A percentile compares a stretch with the other conserved stretches of the same genome.
Evolutionary conservation across 2,888 invertebrate genomes (phyloP).

Genomic region (Scaptomyza reducta): DNA sequence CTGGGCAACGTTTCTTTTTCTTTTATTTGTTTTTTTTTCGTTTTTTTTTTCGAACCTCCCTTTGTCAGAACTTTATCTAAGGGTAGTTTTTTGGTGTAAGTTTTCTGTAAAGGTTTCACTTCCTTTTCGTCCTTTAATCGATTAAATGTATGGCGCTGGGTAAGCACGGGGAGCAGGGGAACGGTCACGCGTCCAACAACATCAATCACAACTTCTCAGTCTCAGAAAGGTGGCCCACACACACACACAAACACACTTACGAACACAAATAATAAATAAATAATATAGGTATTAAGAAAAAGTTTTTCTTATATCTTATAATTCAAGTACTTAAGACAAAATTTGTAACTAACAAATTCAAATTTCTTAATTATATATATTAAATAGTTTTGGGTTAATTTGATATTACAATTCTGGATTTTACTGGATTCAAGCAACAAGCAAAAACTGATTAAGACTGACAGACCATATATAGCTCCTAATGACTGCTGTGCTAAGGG

Average conservation of each 20-base stretch:
- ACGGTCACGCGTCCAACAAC: constrained; percentile 44
- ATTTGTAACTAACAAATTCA: background rate
- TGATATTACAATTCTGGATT: background rate
- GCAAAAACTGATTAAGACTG: no score
- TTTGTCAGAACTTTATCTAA: constrained; percentile 41
- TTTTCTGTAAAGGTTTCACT: constrained; percentile 45
- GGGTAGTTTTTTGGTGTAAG: constrained; percentile 58
- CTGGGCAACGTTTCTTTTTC: constrained; percentile 57
- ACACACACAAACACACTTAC: constrained; percentile 16
- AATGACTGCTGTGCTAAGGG: no score
- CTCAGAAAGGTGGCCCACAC: constrained; percentile 32
- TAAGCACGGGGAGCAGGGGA: no score
- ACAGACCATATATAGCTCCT: no score
- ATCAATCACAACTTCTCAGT: constrained; percentile 56
- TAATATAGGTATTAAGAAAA: background rate
- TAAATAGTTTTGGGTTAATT: background rate
- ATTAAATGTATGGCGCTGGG: constrained; percentile 35
- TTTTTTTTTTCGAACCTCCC: constrained; percentile 23
- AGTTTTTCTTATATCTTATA: background rate
- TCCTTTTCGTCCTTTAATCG: constrained; percentile 49
- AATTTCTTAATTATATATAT: no score
- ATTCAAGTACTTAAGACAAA: background rate
- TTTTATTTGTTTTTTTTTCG: constrained; percentile 46
- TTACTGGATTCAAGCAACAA: no score
- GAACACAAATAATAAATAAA: background rate